Evolutionary conservation across 1,140 invertebrate genomes (phyloP).

Genomic region (Cardiocondyla obscurior): DNA sequence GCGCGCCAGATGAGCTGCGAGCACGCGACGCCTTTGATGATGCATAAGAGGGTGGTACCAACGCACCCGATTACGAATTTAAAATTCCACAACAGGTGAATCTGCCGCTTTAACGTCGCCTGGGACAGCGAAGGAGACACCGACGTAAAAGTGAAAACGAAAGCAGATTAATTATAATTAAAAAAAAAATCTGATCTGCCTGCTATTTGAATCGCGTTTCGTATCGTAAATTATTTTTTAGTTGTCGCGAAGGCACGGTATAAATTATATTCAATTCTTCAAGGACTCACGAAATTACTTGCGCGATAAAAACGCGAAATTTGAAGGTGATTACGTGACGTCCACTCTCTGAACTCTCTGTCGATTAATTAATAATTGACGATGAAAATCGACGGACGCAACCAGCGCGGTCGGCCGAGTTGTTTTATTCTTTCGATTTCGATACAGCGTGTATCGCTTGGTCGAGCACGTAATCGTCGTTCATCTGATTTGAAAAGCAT

Average conservation of each 20-base stretch:
- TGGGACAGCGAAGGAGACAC: slow-evolving; percentile 6
- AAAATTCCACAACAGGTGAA: slow-evolving; percentile 77
- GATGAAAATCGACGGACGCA: slow-evolving; percentile 43
- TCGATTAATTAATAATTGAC: slow-evolving; percentile 79
- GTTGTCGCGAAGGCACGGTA: neutral
- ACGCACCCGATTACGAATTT: slow-evolving; percentile 71
- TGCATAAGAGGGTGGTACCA: slow-evolving; percentile 67
- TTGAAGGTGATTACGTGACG: slow-evolving; percentile 72
- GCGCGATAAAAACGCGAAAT: slow-evolving; percentile 75
- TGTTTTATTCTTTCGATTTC: slow-evolving; percentile 33
- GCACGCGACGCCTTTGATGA: slow-evolving; percentile 81
- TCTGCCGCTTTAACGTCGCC: slow-evolving; percentile 29
- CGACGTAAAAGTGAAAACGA: neutral
- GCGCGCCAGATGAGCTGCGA: slow-evolving; percentile 78
- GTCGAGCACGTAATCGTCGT: slow-evolving; percentile 23
- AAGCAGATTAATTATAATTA: neutral
- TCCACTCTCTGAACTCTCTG: slow-evolving; percentile 68
- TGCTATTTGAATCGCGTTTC: neutral
- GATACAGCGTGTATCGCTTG: slow-evolving; percentile 11
- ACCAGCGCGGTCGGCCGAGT: slow-evolving; percentile 14
- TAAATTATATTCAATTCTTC: slow-evolving; percentile 7
- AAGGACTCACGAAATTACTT: slow-evolving; percentile 57
- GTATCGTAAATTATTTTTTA: neutral
- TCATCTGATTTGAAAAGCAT: slow-evolving; percentile 60
- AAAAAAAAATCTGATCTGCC: neutral